These are phyloP conservation scores for Linurgus olivaceus DNA, from an alignment of 2,797 vertebrate genomes.

Conservation along the genomic window DNA sequence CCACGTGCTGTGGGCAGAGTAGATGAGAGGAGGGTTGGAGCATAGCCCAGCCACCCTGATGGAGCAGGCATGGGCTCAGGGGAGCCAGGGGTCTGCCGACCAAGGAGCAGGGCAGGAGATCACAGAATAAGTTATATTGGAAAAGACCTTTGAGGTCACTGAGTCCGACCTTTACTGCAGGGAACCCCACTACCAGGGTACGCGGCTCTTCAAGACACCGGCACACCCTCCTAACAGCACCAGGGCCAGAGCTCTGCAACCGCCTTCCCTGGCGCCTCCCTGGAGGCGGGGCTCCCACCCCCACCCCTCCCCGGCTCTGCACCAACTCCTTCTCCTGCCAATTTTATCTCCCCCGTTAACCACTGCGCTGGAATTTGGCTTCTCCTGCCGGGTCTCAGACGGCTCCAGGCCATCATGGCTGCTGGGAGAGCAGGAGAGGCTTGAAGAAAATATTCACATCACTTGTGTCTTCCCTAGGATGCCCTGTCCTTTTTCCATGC, in stretches of 20 bases:
- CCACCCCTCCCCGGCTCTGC: neutral
- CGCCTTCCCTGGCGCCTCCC: neutral
- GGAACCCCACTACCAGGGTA: neutral
- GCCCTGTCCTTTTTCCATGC: neutral
- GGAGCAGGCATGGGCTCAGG: neutral
- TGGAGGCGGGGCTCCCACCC: neutral
- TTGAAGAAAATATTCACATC: neutral
- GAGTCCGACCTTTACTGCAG: neutral
- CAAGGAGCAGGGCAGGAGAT: neutral
- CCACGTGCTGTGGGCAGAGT: neutral
- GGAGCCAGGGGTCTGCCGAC: neutral
- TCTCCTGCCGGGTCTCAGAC: neutral
- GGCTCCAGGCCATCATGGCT: neutral
- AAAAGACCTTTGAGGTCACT: neutral
- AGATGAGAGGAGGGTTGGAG: neutral
- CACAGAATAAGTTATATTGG: neutral
- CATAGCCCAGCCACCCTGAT: rapidly evolving
- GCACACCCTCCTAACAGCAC: neutral
- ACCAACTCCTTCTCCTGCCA: neutral
- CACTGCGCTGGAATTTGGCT: neutral
- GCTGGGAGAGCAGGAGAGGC: neutral
- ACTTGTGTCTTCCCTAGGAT: neutral
- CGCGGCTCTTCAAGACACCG: rapidly evolving
- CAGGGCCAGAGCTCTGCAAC: neutral
- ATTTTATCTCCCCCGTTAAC: neutral